Base-by-base conservation (phyloP, 23 tunicate species). In the Oikopleura dioica region DNA sequence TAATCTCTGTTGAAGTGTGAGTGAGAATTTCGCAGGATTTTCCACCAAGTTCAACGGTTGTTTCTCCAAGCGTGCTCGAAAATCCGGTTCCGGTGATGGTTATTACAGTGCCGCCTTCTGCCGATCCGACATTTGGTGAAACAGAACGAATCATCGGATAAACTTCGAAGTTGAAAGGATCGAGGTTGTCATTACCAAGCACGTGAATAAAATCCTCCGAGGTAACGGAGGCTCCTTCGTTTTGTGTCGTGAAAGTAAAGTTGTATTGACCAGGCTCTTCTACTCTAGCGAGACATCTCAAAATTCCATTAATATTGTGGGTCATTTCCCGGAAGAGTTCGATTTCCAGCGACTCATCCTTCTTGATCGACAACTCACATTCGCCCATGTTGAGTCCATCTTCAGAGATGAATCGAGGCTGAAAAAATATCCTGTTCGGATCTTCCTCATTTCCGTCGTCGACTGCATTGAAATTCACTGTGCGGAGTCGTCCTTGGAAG, bases 361-460 rank as follows among this genome's bases (percentile, higher is more conserved):
- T 24, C 5, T 23, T 63, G 30, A 63, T 2, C 16, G 26, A 63
- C 26, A 63, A 63, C 16, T 63, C 72, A 63, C 72, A 63, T 2
- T 28, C 33, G 29, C 72, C 72, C 72, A 63, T 63, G 4, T 21
- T 28, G 32, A 63, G 30, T 5, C 72, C 72, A 28, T 63, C 72
- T 28, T 63, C 33, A 28, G 32, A 23, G 72, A 31, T 63, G 72
- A 63, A 63, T 63, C 5, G 16, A 2, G 72, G 72, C 72, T 12
- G 16, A 28, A 16, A 28, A 23, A 23, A 63, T 23, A 63, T 2
- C 33, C 72, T 24, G 33, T 63, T 63, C 5, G 72, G 30, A 63
- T 63, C 72, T 63, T 63, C 72, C 16, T 63, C 33, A 63, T 63
- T 28, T 23, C 72, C 72, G 30, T 63, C 72, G 16, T 63, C 72